A percentile compares a stretch with the other conserved stretches of the same genome.
Conservation (phyloP, 2,113 vertebrate genomes). For the Numida meleagris region DNA sequence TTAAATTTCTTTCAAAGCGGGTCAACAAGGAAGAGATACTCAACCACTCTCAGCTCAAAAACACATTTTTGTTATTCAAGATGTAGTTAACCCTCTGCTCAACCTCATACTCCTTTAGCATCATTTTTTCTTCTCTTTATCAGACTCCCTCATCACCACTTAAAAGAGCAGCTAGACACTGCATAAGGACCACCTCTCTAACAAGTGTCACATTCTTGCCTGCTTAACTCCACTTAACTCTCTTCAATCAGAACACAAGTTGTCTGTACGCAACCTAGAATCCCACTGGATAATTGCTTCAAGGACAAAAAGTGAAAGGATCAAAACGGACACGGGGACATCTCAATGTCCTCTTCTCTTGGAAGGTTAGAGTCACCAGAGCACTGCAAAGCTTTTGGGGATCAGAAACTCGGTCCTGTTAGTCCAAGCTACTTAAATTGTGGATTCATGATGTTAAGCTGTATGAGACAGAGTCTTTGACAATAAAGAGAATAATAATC, state of each 20-base stretch:
- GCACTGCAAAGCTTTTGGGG: not conserved
- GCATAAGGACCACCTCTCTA: not conserved
- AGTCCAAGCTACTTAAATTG: not conserved
- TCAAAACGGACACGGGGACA: not conserved
- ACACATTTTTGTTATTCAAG: not conserved
- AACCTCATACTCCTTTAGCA: not conserved
- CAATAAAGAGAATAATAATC: not conserved
- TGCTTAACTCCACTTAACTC: not conserved
- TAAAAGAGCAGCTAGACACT: not conserved
- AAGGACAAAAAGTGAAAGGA: not conserved
- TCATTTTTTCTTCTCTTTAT: not conserved
- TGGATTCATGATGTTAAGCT: not conserved
- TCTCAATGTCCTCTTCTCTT: not conserved
- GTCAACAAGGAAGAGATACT: not conserved
- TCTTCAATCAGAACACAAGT: not conserved
- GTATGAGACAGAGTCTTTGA: not conserved
- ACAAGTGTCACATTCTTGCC: not conserved
- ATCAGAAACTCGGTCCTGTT: not conserved
- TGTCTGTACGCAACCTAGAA: not conserved
- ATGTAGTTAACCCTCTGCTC: not conserved
- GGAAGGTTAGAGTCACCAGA: not conserved
- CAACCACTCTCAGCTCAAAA: not conserved
- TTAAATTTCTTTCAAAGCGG: not conserved
- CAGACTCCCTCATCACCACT: not conserved
- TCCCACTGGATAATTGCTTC: not conserved